Evolutionary conservation across 2,888 invertebrate species (phyloP), one percentile per base, ranked within the genome.

Genomic region (Dendrolimus pini): DNA sequence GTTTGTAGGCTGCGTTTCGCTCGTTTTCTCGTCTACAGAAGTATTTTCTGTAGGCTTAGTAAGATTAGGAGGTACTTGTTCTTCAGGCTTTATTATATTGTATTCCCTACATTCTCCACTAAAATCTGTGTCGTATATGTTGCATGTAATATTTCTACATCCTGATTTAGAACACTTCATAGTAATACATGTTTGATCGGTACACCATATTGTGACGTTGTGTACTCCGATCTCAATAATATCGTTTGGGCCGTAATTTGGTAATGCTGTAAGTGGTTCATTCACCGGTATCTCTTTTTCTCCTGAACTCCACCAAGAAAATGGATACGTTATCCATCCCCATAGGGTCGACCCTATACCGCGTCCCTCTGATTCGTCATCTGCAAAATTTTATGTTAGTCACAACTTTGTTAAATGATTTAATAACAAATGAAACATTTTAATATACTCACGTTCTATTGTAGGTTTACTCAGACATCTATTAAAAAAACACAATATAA

Each of bases 181-280:
- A 7, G 86, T 90, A 2, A 84, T 91, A 63, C 91, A 91, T 6
- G 82, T 90, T 70, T 91, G 91, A 53, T 90, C 89, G 69, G 88
- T 84, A 67, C 91, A 91, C 83, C 80, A 85, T 10, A 90, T 80
- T 1, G 86, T 85, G 2, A 89, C 80, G 63, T 86, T 89, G 52
- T 76, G 80, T 56, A 72, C 82, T 7, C 74, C 77, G 41, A 88
- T 73, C 61, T 82, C 80, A 60, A 82, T 72, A 60, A 72, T 70
- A 52, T 80, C 77, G 55, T 72, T 71, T 10, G 75, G 74, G 8
- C 67, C 65, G 58, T 62, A 62, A 9, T 77, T 69, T 2, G 76
- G 68, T 1, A 83, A 65, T 55, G 70, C 75, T 53, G 73, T 63
- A 8, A 80, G 68, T 53, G 72, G 75, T 55, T 78, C 75, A 42